A percentile compares a stretch with the other conserved stretches of the same genome.
These are phyloP conservation scores for Eretmodus cyanostictus DNA, from an alignment of 2,113 vertebrate species.

Conservation along the genomic window DNA sequence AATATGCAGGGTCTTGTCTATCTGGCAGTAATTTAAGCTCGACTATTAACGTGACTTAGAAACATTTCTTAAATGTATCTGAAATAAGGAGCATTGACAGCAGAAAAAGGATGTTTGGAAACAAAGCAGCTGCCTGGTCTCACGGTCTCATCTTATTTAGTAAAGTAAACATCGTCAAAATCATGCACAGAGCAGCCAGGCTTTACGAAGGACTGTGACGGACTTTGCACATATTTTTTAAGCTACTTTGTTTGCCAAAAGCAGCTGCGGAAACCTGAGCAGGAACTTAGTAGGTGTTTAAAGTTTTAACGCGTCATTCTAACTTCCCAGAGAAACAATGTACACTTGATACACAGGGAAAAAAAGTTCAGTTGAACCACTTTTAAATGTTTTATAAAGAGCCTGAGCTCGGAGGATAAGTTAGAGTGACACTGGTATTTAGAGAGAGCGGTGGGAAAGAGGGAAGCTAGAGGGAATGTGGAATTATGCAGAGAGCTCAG, in stretches of 20 bases:
- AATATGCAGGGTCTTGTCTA: background rate
- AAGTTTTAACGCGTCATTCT: constrained; percentile 44
- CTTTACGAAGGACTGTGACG: background rate
- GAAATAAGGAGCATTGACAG: background rate
- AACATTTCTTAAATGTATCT: background rate
- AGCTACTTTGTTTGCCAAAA: background rate
- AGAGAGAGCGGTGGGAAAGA: constrained; percentile 4
- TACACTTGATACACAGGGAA: background rate
- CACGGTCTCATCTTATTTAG: background rate
- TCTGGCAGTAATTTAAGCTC: constrained; percentile 14
- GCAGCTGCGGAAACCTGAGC: constrained; percentile 7
- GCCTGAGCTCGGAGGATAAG: constrained; percentile 57
- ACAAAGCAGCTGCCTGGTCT: background rate
- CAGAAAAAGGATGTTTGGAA: background rate
- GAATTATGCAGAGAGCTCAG: constrained; percentile 21
- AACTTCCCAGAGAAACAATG: constrained; percentile 40
- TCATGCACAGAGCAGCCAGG: background rate
- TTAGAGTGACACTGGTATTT: constrained; percentile 59
- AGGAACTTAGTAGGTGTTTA: constrained; percentile 25
- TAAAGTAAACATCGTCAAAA: background rate
- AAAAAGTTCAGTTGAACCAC: constrained; percentile 9
- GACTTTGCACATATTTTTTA: background rate
- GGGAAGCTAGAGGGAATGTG: background rate
- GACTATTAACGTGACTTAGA: background rate
- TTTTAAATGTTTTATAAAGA: constrained; percentile 63